Evolutionary conservation across 2,888 invertebrate species (phyloP).

Genomic region (Epirrhoe tristata): DNA sequence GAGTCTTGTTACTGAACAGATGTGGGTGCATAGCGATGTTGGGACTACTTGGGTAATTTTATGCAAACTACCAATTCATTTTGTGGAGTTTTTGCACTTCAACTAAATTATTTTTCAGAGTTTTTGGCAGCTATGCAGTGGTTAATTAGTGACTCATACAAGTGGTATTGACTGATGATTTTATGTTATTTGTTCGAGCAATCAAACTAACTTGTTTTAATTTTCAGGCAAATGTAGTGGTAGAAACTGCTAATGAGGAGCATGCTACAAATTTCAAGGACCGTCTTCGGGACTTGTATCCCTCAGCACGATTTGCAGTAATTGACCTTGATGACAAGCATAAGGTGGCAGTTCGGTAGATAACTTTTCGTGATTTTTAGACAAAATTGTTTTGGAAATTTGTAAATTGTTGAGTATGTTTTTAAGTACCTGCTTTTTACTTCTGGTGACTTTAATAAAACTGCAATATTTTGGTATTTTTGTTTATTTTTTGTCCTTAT

Average conservation of each 20-base stretch:
- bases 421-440: neutral
- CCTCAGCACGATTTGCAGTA: slow-evolving; percentile 67
- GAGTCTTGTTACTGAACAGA: slow-evolving; percentile 76
- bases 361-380: neutral
- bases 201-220: neutral
- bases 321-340: slow-evolving; percentile 68
- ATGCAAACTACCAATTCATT: too few species aligned
- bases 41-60: slow-evolving; percentile 71
- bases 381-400: neutral
- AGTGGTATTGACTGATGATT: too few species aligned
- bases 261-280: slow-evolving; percentile 70
- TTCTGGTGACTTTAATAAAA: slow-evolving; percentile 29
- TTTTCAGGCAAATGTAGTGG: slow-evolving; percentile 74
- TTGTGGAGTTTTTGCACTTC: too few species aligned
- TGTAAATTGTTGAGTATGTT: neutral
- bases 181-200: too few species aligned
- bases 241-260: slow-evolving; percentile 74
- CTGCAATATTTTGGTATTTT: slow-evolving; percentile 49
- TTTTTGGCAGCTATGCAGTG: too few species aligned
- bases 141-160: too few species aligned
- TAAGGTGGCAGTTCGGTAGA: slow-evolving; percentile 51
- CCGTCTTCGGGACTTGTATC: slow-evolving; percentile 64
- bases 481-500: slow-evolving; percentile 77
- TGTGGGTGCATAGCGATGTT: slow-evolving; percentile 77
- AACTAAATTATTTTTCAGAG: too few species aligned